Evolutionary conservation across 2,113 vertebrate genomes (phyloP).

Genomic region (Nyctibius bracteatus): DNA sequence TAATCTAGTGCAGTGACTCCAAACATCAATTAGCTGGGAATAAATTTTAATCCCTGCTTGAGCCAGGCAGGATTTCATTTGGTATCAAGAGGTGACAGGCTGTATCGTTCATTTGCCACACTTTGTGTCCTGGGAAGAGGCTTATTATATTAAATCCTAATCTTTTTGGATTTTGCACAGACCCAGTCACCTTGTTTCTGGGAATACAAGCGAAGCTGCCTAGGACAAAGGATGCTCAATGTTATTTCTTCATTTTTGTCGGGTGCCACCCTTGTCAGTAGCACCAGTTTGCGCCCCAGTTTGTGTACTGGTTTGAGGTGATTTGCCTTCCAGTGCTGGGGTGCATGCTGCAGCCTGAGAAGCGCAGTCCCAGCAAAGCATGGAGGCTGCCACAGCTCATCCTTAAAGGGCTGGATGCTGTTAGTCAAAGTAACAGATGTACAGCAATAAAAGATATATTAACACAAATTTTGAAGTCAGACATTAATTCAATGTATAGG

Average conservation of each 20-base stretch:
- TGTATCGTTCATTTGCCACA: conserved; percentile 4
- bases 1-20: not conserved
- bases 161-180: not conserved
- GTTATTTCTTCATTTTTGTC: not conserved
- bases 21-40: conserved; percentile 50
- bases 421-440: not conserved
- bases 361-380: not conserved
- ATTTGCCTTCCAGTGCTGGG: not conserved
- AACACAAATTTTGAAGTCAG: not conserved
- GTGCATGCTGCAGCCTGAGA: not conserved
- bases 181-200: not conserved
- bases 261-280: not conserved
- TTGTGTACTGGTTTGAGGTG: not conserved
- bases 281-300: not conserved
- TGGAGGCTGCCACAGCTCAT: not conserved
- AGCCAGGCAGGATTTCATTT: conserved; percentile 3
- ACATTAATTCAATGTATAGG: not conserved
- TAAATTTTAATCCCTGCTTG: conserved; percentile 38
- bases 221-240: not conserved
- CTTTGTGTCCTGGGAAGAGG: not conserved
- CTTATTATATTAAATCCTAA: not conserved
- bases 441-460: not conserved
- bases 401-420: not conserved
- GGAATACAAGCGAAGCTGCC: not conserved
- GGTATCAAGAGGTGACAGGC: conserved; percentile 42